A percentile compares a stretch with the other conserved stretches of the same genome.
Conservation (phyloP, 2,888 invertebrate genomes). For the Rhodophaea formosa region DNA sequence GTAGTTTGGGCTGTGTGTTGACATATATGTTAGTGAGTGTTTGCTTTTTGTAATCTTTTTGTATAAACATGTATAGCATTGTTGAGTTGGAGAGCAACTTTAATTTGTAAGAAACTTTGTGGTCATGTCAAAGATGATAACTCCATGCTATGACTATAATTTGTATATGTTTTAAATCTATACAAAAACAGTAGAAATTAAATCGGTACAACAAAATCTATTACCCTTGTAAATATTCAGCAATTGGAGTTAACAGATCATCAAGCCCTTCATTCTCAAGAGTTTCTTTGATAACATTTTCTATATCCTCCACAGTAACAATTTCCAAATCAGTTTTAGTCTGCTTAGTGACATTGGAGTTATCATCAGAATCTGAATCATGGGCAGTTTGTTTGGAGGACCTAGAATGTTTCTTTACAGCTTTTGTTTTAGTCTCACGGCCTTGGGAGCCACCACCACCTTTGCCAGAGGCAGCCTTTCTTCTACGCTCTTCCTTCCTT, state of each 20-base stretch:
- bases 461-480: constrained; percentile 93
- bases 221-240: constrained; percentile 85
- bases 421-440: constrained; percentile 96
- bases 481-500: constrained; percentile 92
- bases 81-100: too few species aligned
- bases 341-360: constrained; percentile 62
- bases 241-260: constrained; percentile 85
- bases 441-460: constrained; percentile 96
- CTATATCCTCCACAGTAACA: constrained; percentile 84
- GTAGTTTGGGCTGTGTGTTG: too few species aligned
- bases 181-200: neutral
- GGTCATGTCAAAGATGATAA: too few species aligned
- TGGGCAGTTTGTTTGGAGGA: constrained; percentile 80
- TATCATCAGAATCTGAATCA: constrained; percentile 86
- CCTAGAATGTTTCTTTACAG: constrained; percentile 90
- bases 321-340: constrained; percentile 80
- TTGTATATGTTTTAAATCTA: too few species aligned
- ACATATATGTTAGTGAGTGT: too few species aligned
- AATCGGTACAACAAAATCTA: neutral
- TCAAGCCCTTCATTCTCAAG: constrained; percentile 88
- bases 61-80: too few species aligned
- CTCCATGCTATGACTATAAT: too few species aligned
- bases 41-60: too few species aligned
- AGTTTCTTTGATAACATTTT: constrained; percentile 79
- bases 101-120: too few species aligned